Conservation (phyloP, 2,797 vertebrate genomes). For the Eulemur rubriventer region DNA sequence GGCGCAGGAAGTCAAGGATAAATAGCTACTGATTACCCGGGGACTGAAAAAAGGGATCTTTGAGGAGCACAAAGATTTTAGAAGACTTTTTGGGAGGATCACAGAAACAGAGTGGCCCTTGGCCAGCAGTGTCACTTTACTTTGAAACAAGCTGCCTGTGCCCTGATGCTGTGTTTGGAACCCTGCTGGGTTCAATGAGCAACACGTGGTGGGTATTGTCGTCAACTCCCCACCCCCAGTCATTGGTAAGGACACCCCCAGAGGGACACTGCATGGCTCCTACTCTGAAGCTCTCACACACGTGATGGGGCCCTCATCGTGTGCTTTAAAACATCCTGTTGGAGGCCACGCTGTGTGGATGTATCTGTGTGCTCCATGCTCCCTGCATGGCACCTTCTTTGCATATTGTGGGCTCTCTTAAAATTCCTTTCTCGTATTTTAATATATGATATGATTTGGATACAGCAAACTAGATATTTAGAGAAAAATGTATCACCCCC, state of each 20-base stretch:
- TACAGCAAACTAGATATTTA: neutral
- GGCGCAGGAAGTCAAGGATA: neutral
- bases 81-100: neutral
- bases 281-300: neutral
- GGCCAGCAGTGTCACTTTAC: neutral
- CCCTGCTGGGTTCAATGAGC: neutral
- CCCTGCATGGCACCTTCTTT: rapidly evolving
- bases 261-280: neutral
- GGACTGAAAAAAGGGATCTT: neutral
- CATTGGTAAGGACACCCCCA: neutral
- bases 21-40: neutral
- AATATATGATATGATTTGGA: neutral
- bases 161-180: neutral
- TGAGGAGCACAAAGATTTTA: neutral
- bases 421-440: neutral
- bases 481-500: neutral
- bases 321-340: neutral
- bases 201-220: too few species aligned
- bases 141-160: neutral
- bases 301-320: neutral
- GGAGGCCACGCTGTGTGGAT: neutral
- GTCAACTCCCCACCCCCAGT: neutral
- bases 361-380: neutral
- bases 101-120: neutral
- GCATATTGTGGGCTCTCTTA: neutral